These are phyloP conservation scores for Notamacropus eugenii DNA, from an alignment of 2,797 vertebrate genomes.

Conservation along the genomic window DNA sequence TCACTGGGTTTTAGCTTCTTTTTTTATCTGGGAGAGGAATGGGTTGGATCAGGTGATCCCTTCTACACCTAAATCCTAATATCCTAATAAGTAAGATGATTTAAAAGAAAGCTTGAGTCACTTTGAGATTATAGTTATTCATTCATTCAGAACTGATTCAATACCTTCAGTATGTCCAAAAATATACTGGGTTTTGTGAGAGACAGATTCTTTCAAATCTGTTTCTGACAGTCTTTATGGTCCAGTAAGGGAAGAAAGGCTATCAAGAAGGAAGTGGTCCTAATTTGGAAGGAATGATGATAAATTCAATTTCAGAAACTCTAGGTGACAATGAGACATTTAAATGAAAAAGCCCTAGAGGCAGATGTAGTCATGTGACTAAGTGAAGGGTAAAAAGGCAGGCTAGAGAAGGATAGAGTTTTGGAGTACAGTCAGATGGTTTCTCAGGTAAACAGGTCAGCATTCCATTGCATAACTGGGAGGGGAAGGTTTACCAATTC, in stretches of 20 bases:
- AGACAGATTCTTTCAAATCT: neutral
- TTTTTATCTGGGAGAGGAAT: neutral
- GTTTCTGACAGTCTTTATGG: conserved; percentile 17
- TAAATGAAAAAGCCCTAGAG: neutral
- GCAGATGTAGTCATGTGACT: neutral
- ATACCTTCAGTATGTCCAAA: neutral
- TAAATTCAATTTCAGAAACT: neutral
- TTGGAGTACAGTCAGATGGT: neutral
- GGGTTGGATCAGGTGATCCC: neutral
- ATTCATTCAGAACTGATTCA: conserved; percentile 30
- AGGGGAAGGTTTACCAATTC: conserved; percentile 16
- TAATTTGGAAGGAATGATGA: neutral
- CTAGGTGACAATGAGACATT: conserved; percentile 7
- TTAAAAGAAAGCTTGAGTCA: conserved; percentile 37
- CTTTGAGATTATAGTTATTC: neutral
- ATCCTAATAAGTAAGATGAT: conserved; percentile 20
- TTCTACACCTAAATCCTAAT: neutral
- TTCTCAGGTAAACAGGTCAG: conserved; percentile 26
- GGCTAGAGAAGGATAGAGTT: neutral
- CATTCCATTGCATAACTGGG: neutral
- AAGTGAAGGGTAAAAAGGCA: neutral
- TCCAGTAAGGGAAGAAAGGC: neutral
- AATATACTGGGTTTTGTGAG: neutral
- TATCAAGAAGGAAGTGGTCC: neutral
- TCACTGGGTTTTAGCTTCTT: neutral